Conservation (phyloP, 2,797 vertebrate genomes). For the Pagetopsis macropterus region DNA sequence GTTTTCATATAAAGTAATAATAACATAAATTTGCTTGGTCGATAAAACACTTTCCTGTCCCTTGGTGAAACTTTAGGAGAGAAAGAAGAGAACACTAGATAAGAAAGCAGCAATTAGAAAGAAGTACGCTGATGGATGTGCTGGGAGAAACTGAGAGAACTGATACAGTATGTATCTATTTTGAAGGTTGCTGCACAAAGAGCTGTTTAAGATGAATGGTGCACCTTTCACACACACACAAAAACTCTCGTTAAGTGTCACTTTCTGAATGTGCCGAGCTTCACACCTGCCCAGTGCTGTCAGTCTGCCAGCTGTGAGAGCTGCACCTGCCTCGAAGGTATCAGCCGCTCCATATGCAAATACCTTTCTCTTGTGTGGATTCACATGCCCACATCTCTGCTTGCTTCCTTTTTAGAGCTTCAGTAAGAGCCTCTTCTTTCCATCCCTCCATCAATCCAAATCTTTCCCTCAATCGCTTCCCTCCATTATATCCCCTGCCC, state of each 20-base stretch:
- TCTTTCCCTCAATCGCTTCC: slow-evolving; percentile 37
- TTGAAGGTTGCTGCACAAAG: slow-evolving; percentile 60
- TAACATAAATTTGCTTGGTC: slow-evolving; percentile 16
- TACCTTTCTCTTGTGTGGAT: slow-evolving; percentile 57
- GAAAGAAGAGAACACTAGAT: slow-evolving; percentile 13
- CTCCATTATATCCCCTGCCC: slow-evolving; percentile 32
- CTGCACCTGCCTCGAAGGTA: slow-evolving; percentile 52
- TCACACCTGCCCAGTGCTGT: slow-evolving; percentile 75
- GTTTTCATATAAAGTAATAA: slow-evolving; percentile 3
- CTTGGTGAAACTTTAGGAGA: slow-evolving; percentile 30
- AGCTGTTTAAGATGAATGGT: slow-evolving; percentile 61
- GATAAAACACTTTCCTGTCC: slow-evolving; percentile 22
- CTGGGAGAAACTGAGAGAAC: slow-evolving; percentile 23
- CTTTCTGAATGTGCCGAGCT: slow-evolving; percentile 58
- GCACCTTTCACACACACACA: slow-evolving; percentile 19
- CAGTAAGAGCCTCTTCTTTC: slow-evolving; percentile 39
- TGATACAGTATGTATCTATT: slow-evolving; percentile 48
- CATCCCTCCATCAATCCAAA: slow-evolving; percentile 47
- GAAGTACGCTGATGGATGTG: slow-evolving; percentile 45
- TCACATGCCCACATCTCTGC: slow-evolving; percentile 46
- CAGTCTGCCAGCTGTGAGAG: slow-evolving; percentile 71
- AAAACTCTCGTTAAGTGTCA: slow-evolving; percentile 62
- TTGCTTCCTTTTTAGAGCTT: slow-evolving; percentile 42
- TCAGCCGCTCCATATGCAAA: slow-evolving; percentile 73
- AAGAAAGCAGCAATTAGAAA: slow-evolving; percentile 44